Percentiles rank a stretch among this genome's conserved stretches.
phyloP scores from a whole-genome alignment of 2,888 invertebrate species.

The Luperina testacea region DNA sequence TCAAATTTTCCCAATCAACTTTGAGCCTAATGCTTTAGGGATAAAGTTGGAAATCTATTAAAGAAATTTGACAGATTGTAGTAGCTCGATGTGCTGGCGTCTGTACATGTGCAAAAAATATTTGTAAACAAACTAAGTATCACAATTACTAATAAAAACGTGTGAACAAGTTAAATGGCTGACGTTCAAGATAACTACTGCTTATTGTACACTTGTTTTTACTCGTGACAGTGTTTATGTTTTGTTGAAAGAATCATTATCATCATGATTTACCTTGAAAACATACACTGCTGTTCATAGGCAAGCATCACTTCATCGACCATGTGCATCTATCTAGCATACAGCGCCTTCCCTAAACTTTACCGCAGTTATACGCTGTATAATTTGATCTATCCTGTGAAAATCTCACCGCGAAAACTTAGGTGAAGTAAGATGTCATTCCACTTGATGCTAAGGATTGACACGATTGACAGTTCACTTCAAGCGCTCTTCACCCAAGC shows the following conservation, averaged over 20 bases:
- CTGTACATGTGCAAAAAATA: conserved; percentile 3
- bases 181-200: conserved; percentile 4
- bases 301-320: neutral
- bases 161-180: conserved; percentile 37
- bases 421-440: neutral
- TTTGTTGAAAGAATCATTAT: neutral
- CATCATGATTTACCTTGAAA: neutral
- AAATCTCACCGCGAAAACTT: neutral
- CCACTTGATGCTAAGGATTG: too few species aligned
- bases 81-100: too few species aligned
- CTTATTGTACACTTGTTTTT: conserved; percentile 2
- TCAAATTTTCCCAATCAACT: too few species aligned
- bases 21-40: too few species aligned
- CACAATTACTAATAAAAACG: conserved; percentile 45
- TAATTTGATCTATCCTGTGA: neutral
- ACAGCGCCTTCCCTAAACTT: neutral
- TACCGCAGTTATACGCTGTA: neutral
- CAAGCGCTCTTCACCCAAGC: too few species aligned
- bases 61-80: too few species aligned
- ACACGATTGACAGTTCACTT: too few species aligned
- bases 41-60: too few species aligned
- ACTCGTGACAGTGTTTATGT: neutral
- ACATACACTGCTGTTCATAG: neutral
- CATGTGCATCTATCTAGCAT: neutral
- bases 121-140: conserved; percentile 12